Base-by-base conservation (phyloP, 2,113 vertebrate species). In the Spizaetus ornatus region DNA sequence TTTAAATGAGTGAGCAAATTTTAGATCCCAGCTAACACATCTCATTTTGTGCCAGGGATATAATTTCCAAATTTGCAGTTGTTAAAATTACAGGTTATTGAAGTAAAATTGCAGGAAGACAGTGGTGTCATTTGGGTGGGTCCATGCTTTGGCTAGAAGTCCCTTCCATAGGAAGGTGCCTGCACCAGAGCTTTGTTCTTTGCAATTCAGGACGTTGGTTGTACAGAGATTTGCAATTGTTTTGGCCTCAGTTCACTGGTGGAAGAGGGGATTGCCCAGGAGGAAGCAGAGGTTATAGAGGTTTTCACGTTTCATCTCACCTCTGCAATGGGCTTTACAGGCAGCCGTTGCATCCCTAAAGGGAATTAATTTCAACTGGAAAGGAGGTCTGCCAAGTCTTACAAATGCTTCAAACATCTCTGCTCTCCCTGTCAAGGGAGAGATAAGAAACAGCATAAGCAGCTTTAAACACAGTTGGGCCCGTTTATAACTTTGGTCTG, bases 121-220 rank as follows among this genome's bases (percentile, higher is more conserved):
- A 20, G 8, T 0, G 0, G 25, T 20, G 48, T 6, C 3, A 0
- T 2, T 15, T 3, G 2, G 53, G 18, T 26, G 10, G 63, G 25
- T 36, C 43, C 9, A 1, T 56, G 66, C 38, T 50, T 32, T 16
- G 72, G 56, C 61, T 16, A 3, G 55, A n/a, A 13, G 40, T 14
- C 32, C 16, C 32, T 11, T 45, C 81, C 32, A 1, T 13, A 18
- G n/a, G 36, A 31, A 67, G 71, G 10, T 56, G 47, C 61, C 67
- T 26, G 32, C 58, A 8, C 34, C 76, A 20, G n/a, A 32, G 59
- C 61, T 38, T 31, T 29, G 56, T 5, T 25, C 69, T 74, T 38
- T 25, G 36, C 32, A 9, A 2, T 23, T 55, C 66, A 18, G 26
- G 32, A 40, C 19, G 6, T 16, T 61, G 72, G 1, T 3, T 34